These are phyloP conservation scores for Cetoscarus ocellatus DNA, from an alignment of 2,797 vertebrate genomes.

Conservation along the genomic window DNA sequence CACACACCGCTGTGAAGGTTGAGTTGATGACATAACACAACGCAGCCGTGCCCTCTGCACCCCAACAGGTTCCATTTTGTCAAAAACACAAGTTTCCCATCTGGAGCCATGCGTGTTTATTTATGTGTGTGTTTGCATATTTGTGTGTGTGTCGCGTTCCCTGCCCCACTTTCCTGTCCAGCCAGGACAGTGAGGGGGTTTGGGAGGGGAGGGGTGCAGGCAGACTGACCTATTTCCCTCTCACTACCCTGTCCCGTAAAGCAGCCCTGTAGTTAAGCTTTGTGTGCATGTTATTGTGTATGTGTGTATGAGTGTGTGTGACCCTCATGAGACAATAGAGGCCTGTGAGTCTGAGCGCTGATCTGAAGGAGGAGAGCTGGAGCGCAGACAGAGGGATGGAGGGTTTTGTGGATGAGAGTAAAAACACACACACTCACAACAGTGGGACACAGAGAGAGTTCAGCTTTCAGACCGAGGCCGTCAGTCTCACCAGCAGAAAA, in stretches of 20 bases:
- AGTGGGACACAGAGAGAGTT: conserved; percentile 66
- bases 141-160: conserved; percentile 46
- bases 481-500: conserved; percentile 77
- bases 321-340: conserved; percentile 63
- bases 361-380: conserved; percentile 70
- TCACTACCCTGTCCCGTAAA: conserved; percentile 56
- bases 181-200: conserved; percentile 70
- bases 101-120: conserved; percentile 51
- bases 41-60: conserved; percentile 66
- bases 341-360: conserved; percentile 56
- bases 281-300: conserved; percentile 30
- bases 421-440: conserved; percentile 51
- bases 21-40: conserved; percentile 77
- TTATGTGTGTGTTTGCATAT: conserved; percentile 17
- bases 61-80: conserved; percentile 76
- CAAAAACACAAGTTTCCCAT: conserved; percentile 72
- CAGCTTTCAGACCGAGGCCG: conserved; percentile 60
- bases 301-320: conserved; percentile 25
- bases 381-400: conserved; percentile 56
- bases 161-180: conserved; percentile 79
- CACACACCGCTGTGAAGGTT: conserved; percentile 62
- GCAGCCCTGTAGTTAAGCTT: conserved; percentile 51
- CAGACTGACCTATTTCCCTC: conserved; percentile 81
- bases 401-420: conserved; percentile 58
- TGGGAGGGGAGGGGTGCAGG: conserved; percentile 70